Evolutionary conservation across 1,140 invertebrate species (phyloP).

Genomic region (Drosophila bipectinata): DNA sequence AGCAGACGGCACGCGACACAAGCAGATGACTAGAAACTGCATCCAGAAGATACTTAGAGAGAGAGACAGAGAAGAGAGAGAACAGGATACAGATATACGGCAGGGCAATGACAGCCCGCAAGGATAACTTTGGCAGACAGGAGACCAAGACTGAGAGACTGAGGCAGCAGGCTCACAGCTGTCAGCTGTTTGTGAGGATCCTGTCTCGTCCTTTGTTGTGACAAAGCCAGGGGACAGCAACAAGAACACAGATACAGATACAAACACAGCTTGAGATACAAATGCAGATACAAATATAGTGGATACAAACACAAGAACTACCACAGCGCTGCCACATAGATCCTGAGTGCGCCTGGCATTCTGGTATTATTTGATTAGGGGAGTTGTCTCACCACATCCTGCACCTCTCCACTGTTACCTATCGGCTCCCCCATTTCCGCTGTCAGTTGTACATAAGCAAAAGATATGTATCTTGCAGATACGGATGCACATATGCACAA

Average conservation of each 20-base stretch:
- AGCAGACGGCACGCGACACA: conserved; percentile 60
- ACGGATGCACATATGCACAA: conserved; percentile 10
- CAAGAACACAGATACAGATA: conserved; percentile 16
- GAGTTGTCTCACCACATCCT: conserved; percentile 72
- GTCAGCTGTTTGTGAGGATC: conserved; percentile 73
- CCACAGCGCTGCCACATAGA: conserved; percentile 32
- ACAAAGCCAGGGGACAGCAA: conserved; percentile 28
- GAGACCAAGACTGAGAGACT: conserved; percentile 13
- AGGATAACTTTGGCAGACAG: conserved; percentile 45
- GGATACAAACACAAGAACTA: conserved; percentile 4
- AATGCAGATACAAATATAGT: conserved; percentile 6
- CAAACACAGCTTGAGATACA: conserved; percentile 10
- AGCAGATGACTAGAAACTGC: conserved; percentile 29
- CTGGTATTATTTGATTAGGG: conserved; percentile 73
- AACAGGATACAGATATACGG: neutral
- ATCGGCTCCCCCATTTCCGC: conserved; percentile 41
- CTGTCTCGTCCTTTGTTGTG: conserved; percentile 45
- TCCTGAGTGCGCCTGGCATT: conserved; percentile 41
- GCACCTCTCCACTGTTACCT: conserved; percentile 9
- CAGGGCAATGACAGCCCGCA: conserved; percentile 65
- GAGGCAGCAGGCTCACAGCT: conserved; percentile 58
- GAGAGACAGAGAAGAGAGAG: conserved; percentile 5
- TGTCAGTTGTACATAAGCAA: conserved; percentile 14
- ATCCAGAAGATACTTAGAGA: conserved; percentile 22
- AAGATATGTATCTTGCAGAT: conserved; percentile 40